A percentile compares a stretch with the other conserved stretches of the same genome.
phyloP scores from a whole-genome alignment of 1,140 invertebrate species.

The Caenorhabditis briggsae region DNA sequence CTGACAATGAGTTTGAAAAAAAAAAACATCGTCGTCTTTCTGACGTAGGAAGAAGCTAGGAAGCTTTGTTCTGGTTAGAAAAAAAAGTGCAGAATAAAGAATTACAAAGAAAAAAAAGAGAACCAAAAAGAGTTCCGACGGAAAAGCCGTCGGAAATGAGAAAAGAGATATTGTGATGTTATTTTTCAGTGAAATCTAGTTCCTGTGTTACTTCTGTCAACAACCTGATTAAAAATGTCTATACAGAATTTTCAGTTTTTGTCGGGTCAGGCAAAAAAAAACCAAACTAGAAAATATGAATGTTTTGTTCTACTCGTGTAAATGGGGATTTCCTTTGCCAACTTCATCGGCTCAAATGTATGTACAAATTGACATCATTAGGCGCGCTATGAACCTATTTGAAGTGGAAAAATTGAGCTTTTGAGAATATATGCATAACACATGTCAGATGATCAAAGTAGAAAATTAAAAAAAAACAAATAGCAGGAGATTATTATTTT shows the following conservation, averaged over 20 bases:
- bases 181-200: background rate
- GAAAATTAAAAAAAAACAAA: too few species aligned
- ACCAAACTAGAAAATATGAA: background rate
- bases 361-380: constrained; percentile 39
- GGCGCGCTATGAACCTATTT: background rate
- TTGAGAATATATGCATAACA: too few species aligned
- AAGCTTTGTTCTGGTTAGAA: constrained; percentile 21
- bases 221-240: background rate
- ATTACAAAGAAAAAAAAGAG: background rate
- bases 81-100: constrained; percentile 10
- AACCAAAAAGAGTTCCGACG: background rate
- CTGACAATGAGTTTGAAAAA: constrained; percentile 32
- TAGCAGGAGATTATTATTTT: too few species aligned
- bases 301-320: background rate
- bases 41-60: background rate
- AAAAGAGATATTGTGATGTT: background rate
- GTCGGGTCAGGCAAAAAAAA: background rate
- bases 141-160: background rate
- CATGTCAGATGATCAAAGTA: too few species aligned
- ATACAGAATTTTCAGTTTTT: background rate
- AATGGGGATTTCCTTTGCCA: too few species aligned
- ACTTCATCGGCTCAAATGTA: background rate
- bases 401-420: constrained; percentile 4
- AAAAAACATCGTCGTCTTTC: background rate
- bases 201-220: background rate